Conservation (phyloP, 2,797 vertebrate genomes). For the Pagetopsis macropterus region DNA sequence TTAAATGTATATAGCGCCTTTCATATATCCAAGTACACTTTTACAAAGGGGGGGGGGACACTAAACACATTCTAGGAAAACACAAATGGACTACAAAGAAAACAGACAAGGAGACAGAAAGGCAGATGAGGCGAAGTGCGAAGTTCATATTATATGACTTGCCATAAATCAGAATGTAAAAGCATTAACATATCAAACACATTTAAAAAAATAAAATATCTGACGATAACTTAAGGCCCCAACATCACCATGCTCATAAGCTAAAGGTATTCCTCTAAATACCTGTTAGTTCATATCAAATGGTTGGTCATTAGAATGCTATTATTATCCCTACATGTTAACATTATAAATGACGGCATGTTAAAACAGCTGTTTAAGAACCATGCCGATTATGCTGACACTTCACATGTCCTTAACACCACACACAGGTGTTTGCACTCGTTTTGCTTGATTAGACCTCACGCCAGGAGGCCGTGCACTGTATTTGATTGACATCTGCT, state of each 20-base stretch:
- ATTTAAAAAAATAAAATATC: too few relatives aligned
- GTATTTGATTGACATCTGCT: constrained; percentile 20
- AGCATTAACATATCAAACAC: not conserved
- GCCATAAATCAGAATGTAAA: not conserved
- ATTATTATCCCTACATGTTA: not conserved
- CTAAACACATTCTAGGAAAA: too few relatives aligned
- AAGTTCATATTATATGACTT: not conserved
- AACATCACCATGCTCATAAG: not conserved
- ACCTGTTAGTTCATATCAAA: not conserved
- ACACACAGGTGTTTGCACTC: constrained; percentile 32
- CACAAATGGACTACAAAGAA: too few relatives aligned
- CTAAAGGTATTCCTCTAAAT: not conserved
- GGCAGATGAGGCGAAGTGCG: too few relatives aligned
- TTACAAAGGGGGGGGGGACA: too few relatives aligned
- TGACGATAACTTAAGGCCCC: not conserved
- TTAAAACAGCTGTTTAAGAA: constrained; percentile 20
- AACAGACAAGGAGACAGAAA: too few relatives aligned
- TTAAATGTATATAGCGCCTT: too few relatives aligned
- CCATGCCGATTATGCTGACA: constrained; percentile 9
- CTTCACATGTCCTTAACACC: constrained; percentile 11
- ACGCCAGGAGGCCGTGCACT: not conserved
- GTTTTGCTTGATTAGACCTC: constrained; percentile 26
- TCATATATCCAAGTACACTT: too few relatives aligned
- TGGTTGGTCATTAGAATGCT: not conserved
- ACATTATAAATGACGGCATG: too few relatives aligned